These are phyloP conservation scores for Pecten maximus DNA, from an alignment of 2,888 invertebrate species.

Conservation along the genomic window DNA sequence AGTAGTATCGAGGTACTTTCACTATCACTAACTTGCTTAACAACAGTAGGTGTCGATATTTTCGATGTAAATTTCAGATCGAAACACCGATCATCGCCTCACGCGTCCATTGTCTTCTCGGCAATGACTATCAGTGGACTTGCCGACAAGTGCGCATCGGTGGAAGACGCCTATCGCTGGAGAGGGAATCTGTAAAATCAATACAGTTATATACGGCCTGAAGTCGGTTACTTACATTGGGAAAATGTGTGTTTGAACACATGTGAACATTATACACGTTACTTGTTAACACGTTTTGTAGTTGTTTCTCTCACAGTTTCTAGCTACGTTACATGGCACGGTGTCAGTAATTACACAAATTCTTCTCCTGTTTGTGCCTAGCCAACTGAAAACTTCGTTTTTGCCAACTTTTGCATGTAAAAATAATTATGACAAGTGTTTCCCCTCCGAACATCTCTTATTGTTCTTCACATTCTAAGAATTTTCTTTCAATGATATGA, in stretches of 20 bases:
- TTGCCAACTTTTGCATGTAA: background rate
- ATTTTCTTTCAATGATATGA: no score
- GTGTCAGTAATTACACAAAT: slow-evolving; percentile 22
- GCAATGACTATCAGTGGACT: background rate
- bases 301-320: background rate
- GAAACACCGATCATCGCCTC: background rate
- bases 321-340: background rate
- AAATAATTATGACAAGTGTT: slow-evolving; percentile 7
- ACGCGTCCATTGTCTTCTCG: slow-evolving; percentile 8
- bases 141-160: slow-evolving; percentile 16
- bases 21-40: slow-evolving; percentile 38
- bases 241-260: slow-evolving; percentile 13
- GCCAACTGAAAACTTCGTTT: background rate
- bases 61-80: background rate
- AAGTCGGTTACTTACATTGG: slow-evolving; percentile 29
- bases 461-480: background rate
- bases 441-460: background rate
- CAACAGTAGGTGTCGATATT: background rate
- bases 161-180: background rate
- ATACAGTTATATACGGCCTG: background rate
- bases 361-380: slow-evolving; percentile 3
- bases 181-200: slow-evolving; percentile 9
- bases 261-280: slow-evolving; percentile 30
- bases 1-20: slow-evolving; percentile 56
- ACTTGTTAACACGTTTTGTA: slow-evolving; percentile 11